phyloP scores from a whole-genome alignment of 92 coral and sea anemone genomes.

The Epizoanthus ramosus region DNA sequence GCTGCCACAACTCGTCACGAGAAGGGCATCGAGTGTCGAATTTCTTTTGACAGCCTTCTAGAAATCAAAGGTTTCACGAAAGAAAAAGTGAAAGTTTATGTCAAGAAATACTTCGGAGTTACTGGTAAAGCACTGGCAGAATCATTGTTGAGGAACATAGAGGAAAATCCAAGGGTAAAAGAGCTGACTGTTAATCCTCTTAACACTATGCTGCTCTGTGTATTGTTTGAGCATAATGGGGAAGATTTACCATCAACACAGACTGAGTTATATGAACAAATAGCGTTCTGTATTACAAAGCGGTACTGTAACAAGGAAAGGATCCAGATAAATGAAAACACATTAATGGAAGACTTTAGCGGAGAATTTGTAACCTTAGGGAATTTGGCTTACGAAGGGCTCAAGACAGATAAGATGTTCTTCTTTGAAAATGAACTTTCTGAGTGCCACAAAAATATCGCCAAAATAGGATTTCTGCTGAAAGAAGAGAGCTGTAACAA shows the following conservation, averaged over 20 bases:
- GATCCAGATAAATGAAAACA: no score
- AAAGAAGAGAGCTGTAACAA: no score
- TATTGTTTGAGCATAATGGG: no score
- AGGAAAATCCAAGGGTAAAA: no score
- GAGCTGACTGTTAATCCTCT: neutral
- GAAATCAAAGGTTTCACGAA: no score
- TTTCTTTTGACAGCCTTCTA: conserved; percentile 32
- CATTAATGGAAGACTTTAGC: neutral
- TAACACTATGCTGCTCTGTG: neutral
- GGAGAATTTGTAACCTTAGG: neutral
- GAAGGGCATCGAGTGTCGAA: conserved; percentile 18
- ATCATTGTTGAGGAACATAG: neutral
- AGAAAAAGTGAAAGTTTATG: no score
- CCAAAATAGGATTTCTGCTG: no score
- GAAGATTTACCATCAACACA: conserved; percentile 21
- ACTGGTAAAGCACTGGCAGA: neutral
- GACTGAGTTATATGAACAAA: conserved; percentile 18
- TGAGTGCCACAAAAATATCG: neutral
- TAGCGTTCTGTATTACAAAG: no score
- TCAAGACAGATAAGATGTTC: neutral
- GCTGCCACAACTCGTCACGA: conserved; percentile 41
- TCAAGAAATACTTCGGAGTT: no score
- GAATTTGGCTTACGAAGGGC: no score
- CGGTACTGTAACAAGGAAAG: neutral
- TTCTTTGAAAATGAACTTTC: conserved; percentile 16